Evolutionary conservation across 2,888 invertebrate genomes (phyloP), one percentile per base, ranked within the genome.

Genomic region (Zele albiditarsus): DNA sequence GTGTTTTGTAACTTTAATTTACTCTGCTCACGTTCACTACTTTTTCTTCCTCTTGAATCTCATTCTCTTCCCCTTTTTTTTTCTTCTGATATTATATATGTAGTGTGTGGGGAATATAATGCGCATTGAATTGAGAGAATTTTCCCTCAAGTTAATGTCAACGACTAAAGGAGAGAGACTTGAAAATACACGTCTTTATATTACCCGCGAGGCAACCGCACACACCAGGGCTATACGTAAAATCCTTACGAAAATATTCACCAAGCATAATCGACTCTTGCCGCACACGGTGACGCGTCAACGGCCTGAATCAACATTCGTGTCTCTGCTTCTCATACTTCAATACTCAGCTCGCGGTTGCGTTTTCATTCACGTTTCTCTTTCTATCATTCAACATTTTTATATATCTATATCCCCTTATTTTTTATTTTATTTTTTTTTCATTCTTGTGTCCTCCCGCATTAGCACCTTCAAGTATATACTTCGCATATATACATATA

Each of bases 211-310:
- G 67, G 67, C 27, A 67, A 25, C 31, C 27, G 25, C 27, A 23
- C 42, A 46, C 67, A 14, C 31, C 63, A 20, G 53, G 46, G 63
- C 46, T 25, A 31, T 80, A 80, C 78, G 80, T 80, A 78, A 80
- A 81, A 81, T 79, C 79, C 78, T 79, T 78, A 76, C 74, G 78
- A 80, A 80, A 80, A 81, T 81, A 81, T 81, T 80, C 80, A 80
- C 74, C 80, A 76, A 76, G 80, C 80, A 80, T 81, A 81, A 81
- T 81, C 80, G 81, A 80, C 76, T 80, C 76, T 74, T 73, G 49
- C 27, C 33, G 28, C 23, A 28, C 78, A 77, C 73, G 74, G 77
- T 81, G 78, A 80, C 80, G 79, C 78, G 76, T 78, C 78, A 77
- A 75, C 79, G 72, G 79, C 78, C 79, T 81, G 80, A 80, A 80